Conservation (phyloP, 2,797 vertebrate species). For the Bradypodion pumilum region DNA sequence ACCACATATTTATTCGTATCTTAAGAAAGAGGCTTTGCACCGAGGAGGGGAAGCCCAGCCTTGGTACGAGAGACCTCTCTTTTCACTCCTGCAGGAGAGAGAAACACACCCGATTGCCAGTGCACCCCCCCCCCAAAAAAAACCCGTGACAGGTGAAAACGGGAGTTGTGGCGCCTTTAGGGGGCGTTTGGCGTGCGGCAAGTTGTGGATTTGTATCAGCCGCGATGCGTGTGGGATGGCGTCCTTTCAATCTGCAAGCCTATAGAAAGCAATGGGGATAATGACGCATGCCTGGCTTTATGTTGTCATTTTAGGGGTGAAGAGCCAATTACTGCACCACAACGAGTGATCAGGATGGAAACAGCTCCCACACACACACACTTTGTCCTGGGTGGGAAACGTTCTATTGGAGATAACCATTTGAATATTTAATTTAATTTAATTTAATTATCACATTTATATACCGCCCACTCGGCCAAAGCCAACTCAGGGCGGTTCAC, state of each 20-base stretch:
- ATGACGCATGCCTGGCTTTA: background rate
- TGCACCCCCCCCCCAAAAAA: too few species aligned
- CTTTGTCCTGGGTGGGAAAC: too few species aligned
- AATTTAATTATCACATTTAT: too few species aligned
- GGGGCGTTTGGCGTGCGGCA: conserved; percentile 29
- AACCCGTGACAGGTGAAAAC: background rate
- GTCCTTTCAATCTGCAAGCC: background rate
- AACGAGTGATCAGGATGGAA: background rate
- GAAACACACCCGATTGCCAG: too few species aligned
- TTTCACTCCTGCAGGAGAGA: background rate
- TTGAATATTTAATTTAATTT: too few species aligned
- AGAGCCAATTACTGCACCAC: too few species aligned
- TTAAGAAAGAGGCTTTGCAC: background rate
- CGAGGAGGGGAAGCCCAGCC: background rate
- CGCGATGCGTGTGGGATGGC: background rate
- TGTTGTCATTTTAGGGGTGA: background rate
- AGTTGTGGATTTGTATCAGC: conserved; percentile 15
- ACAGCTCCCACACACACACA: too few species aligned
- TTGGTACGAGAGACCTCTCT: background rate
- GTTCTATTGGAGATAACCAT: too few species aligned
- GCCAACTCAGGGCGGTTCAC: too few species aligned
- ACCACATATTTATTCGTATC: background rate
- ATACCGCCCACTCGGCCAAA: too few species aligned
- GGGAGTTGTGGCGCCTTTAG: conserved; percentile 38
- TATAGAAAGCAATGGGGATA: background rate